phyloP scores from a whole-genome alignment of 37 sponge, comb jelly and placozoan species.

The Oopsacas minuta region DNA sequence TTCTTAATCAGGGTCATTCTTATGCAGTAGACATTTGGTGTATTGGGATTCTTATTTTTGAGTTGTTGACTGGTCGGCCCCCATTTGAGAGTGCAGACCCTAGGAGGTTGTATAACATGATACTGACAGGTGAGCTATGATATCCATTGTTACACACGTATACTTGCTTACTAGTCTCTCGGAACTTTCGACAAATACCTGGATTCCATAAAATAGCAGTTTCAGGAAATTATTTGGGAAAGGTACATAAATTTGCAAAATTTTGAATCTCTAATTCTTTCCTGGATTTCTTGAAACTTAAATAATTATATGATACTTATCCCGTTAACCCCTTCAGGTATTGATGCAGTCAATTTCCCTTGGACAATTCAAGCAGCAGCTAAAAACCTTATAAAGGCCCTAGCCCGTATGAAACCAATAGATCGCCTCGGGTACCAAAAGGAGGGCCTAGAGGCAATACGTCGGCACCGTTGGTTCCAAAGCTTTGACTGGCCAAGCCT shows the following conservation, averaged over 20 bases:
- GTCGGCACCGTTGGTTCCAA: conserved; percentile 1
- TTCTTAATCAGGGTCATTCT: neutral
- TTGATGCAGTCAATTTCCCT: neutral
- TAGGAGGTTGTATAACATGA: neutral
- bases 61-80: neutral
- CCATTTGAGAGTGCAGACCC: neutral
- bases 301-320: neutral
- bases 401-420: neutral
- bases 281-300: neutral
- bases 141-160: too few relatives aligned
- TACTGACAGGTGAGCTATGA: neutral
- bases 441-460: neutral
- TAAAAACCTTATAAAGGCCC: neutral
- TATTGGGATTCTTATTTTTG: neutral
- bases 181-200: too few relatives aligned
- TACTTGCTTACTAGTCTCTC: too few relatives aligned
- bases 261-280: neutral
- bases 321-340: neutral
- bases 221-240: too few relatives aligned
- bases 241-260: too few relatives aligned
- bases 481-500: neutral
- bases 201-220: too few relatives aligned
- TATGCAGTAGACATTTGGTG: conserved; percentile 18
- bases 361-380: neutral
- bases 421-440: conserved; percentile 1